These are phyloP conservation scores for Pocillopora meandrina DNA, from an alignment of 92 coral and sea anemone species.

Conservation along the genomic window DNA sequence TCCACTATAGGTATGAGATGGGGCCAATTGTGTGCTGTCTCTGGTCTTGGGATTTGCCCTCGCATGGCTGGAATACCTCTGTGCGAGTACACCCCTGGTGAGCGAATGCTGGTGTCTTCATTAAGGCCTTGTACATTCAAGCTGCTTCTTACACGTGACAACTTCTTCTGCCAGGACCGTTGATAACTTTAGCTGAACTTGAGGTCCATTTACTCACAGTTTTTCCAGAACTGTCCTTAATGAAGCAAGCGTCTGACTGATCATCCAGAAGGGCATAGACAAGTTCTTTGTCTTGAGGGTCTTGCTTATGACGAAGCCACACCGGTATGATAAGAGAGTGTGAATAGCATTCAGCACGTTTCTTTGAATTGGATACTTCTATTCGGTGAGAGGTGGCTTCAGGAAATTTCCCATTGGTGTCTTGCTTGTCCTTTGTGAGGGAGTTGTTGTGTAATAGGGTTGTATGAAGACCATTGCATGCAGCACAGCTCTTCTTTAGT, in stretches of 20 bases:
- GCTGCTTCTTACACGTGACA: slow-evolving; percentile 26
- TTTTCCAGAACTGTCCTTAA: slow-evolving; percentile 24
- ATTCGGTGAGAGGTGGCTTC: neutral
- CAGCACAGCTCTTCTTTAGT: neutral
- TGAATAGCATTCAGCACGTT: neutral
- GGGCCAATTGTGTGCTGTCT: slow-evolving; percentile 38
- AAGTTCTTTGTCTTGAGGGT: slow-evolving; percentile 2
- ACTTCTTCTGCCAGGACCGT: slow-evolving; percentile 33
- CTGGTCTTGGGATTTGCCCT: slow-evolving; percentile 60
- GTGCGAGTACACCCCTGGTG: slow-evolving; percentile 33
- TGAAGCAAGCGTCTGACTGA: slow-evolving; percentile 29
- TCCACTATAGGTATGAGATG: slow-evolving; percentile 33
- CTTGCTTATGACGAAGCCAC: slow-evolving; percentile 32
- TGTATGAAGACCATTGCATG: too few species aligned
- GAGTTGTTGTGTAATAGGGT: too few species aligned
- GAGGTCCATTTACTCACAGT: slow-evolving; percentile 16
- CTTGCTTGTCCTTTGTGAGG: neutral
- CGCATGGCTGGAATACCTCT: slow-evolving; percentile 41
- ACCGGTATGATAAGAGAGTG: slow-evolving; percentile 55
- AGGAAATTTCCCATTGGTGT: neutral
- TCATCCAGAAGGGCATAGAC: slow-evolving; percentile 38
- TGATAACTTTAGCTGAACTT: slow-evolving; percentile 31
- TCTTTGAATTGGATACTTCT: neutral
- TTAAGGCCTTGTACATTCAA: slow-evolving; percentile 31
- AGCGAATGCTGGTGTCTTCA: slow-evolving; percentile 14